phyloP scores from a whole-genome alignment of 1,140 invertebrate species.

The Lasioglossum albipes region DNA sequence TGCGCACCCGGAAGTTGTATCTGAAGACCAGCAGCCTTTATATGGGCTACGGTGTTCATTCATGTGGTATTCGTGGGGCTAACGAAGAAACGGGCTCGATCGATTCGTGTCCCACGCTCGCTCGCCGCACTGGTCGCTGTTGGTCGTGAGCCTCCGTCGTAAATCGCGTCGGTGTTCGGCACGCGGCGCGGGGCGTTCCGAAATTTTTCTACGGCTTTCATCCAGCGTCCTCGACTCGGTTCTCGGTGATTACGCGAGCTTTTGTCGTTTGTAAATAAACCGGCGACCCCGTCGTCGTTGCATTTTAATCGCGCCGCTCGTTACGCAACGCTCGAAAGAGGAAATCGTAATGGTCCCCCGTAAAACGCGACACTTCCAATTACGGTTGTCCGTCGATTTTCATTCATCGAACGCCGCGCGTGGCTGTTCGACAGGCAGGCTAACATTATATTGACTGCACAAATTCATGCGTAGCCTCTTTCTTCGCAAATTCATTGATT shows the following conservation, averaged over 20 bases:
- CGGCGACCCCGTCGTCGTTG: neutral
- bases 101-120: slow-evolving; percentile 15
- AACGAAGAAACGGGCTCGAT: slow-evolving; percentile 10
- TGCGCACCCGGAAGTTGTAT: slow-evolving; percentile 1
- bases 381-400: slow-evolving; percentile 1
- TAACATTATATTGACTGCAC: neutral
- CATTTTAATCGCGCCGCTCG: slow-evolving; percentile 11
- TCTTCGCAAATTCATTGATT: too few relatives aligned
- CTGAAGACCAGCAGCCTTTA: neutral
- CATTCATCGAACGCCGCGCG: slow-evolving; percentile 10
- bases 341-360: slow-evolving; percentile 27
- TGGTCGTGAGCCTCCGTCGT: slow-evolving; percentile 9
- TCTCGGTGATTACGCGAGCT: neutral
- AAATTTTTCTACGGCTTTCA: neutral
- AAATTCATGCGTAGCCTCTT: too few relatives aligned
- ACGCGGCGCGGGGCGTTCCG: neutral
- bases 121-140: neutral
- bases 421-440: neutral
- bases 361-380: slow-evolving; percentile 42
- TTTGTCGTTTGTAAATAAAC: neutral
- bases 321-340: slow-evolving; percentile 21
- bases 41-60: neutral
- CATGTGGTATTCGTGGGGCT: neutral
- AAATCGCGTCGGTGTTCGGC: slow-evolving; percentile 21
- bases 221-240: neutral